These are phyloP conservation scores for Pyrrhosoma nymphula DNA, from an alignment of 2,888 invertebrate genomes.

Conservation along the genomic window DNA sequence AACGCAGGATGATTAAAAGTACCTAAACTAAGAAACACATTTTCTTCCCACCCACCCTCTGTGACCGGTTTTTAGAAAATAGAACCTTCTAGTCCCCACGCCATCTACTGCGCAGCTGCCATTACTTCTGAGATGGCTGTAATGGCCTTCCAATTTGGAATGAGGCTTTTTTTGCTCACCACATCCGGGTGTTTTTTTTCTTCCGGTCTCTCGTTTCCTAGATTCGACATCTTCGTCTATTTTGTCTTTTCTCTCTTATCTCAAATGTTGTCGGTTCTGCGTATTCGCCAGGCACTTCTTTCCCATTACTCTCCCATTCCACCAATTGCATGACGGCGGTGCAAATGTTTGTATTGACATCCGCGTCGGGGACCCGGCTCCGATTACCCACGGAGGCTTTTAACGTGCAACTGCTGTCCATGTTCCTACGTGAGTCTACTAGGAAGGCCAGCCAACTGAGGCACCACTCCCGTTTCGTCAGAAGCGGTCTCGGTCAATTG, in stretches of 20 bases:
- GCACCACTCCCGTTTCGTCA: not conserved
- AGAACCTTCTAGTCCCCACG: too few relatives aligned
- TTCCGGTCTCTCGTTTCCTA: not conserved
- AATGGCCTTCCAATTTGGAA: not conserved
- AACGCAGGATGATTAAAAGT: too few relatives aligned
- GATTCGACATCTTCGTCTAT: not conserved
- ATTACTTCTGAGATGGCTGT: too few relatives aligned
- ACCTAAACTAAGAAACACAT: too few relatives aligned
- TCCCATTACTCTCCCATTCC: not conserved
- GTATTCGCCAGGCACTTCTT: not conserved
- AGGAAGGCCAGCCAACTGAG: not conserved
- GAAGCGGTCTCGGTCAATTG: not conserved
- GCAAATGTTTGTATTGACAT: not conserved
- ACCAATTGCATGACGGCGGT: not conserved
- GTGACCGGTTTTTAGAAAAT: too few relatives aligned
- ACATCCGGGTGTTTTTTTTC: not conserved
- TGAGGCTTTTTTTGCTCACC: not conserved
- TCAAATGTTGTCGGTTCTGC: not conserved
- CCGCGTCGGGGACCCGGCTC: not conserved
- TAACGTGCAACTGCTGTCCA: not conserved
- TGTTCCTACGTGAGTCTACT: not conserved
- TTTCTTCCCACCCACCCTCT: too few relatives aligned
- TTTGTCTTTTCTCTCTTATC: not conserved
- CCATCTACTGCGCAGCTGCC: too few relatives aligned
- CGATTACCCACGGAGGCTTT: constrained; percentile 7